Conservation (phyloP, 2,113 vertebrate species). For the Morone chrysops region DNA sequence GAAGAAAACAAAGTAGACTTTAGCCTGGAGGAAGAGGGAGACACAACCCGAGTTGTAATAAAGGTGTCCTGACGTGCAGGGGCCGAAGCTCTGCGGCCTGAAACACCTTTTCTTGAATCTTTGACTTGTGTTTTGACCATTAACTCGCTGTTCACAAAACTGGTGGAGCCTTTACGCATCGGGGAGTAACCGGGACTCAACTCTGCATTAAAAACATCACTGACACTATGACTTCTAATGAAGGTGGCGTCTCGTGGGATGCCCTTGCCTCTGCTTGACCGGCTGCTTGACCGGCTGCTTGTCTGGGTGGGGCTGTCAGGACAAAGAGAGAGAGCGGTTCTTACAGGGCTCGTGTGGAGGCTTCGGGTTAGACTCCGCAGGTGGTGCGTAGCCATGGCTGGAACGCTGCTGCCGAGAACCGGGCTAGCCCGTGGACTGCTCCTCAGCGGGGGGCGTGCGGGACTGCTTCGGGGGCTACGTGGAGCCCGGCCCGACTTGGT, state of each 20-base stretch:
- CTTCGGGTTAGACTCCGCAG: conserved; percentile 77
- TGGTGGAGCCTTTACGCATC: conserved; percentile 41
- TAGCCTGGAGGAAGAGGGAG: conserved; percentile 51
- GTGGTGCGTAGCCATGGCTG: conserved; percentile 72
- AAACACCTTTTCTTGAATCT: conserved; percentile 25
- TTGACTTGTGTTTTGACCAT: conserved; percentile 32
- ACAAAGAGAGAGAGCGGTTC: conserved; percentile 69
- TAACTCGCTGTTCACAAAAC: conserved; percentile 55
- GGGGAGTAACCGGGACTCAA: neutral
- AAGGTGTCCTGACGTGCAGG: conserved; percentile 78
- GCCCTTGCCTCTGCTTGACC: conserved; percentile 37
- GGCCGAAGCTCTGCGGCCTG: conserved; percentile 53
- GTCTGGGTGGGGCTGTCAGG: conserved; percentile 36
- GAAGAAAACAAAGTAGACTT: conserved; percentile 58
- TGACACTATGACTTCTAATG: conserved; percentile 75
- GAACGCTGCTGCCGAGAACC: conserved; percentile 69
- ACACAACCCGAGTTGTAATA: conserved; percentile 64
- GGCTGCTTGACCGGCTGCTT: conserved; percentile 16
- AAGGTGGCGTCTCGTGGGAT: conserved; percentile 78
- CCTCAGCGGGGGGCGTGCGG: conserved; percentile 66
- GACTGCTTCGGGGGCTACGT: conserved; percentile 82
- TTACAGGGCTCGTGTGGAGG: conserved; percentile 85
- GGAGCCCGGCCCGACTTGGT: conserved; percentile 80
- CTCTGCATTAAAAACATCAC: conserved; percentile 59
- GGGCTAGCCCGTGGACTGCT: conserved; percentile 81